These are phyloP conservation scores for Troides oblongomaculatus DNA, from an alignment of 2,888 invertebrate species.

Conservation along the genomic window DNA sequence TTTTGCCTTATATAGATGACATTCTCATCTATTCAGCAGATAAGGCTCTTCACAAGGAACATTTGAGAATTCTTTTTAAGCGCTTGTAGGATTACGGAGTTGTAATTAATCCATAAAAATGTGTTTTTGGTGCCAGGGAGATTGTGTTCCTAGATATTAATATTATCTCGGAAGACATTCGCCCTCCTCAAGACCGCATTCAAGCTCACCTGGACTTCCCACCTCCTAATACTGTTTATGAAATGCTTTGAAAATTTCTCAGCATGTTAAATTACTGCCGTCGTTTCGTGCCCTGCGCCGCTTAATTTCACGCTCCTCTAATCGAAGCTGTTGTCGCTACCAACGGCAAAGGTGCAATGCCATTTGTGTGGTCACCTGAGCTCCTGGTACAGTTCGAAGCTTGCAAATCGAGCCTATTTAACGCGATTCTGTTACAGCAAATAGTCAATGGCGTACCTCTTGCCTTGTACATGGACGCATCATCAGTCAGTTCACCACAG, in stretches of 20 bases:
- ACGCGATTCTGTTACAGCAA: not conserved
- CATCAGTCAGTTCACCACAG: constrained; percentile 3
- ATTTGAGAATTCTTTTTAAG: not conserved
- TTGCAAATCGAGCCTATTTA: constrained; percentile 21
- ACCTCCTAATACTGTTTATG: constrained; percentile 35
- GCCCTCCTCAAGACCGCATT: not conserved
- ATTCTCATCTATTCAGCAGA: not conserved
- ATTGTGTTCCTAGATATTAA: constrained; percentile 6
- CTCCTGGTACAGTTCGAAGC: constrained; percentile 5
- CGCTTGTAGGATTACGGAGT: constrained; percentile 6
- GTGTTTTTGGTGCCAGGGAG: constrained; percentile 6
- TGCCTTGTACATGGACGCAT: constrained; percentile 28
- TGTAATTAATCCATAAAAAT: constrained; percentile 7
- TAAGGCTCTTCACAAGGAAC: not conserved
- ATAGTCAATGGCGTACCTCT: not conserved
- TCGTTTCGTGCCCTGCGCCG: constrained; percentile 23
- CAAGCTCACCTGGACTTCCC: constrained; percentile 5
- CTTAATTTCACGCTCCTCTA: constrained; percentile 20
- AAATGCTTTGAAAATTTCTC: constrained; percentile 36
- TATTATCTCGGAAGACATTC: constrained; percentile 1
- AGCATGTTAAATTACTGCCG: constrained; percentile 30
- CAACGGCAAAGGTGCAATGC: not conserved
- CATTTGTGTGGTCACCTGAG: not conserved
- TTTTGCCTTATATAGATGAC: no score
- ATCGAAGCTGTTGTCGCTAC: not conserved